Base-by-base conservation (phyloP, 2,797 vertebrate genomes). In the Hyperoplus lanceolatus region DNA sequence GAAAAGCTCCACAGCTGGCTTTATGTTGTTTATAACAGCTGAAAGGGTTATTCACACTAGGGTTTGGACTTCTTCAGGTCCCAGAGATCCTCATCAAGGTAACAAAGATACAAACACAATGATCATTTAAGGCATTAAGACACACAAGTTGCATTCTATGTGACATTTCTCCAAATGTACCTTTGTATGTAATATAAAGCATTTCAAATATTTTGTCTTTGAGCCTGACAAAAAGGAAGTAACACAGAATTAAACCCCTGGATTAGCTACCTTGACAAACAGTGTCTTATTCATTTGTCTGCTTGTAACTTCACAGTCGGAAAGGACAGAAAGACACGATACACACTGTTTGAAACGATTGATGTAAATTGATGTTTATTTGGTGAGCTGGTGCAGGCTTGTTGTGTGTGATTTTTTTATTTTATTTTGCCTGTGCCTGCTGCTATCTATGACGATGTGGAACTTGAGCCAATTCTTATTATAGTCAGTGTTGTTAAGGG, bases 41-140 rank as follows among this genome's bases (percentile, higher is more conserved):
- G 59, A 73, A 50, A 18, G 42, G 62, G 69, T 57, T 51, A 49
- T 73, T 80, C 49, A 80, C 43, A 62, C 60, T 16, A 58, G 3
- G 1, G 16, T 63, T 57, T 56, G 41, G 55, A 75, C 29, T 56
- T 53, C 29, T 29, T 29, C 29, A 29, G 29, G 29, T 29, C 29
- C 29, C 29, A 29, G 29, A 29, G 29, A 29, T 29, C 29, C 29
- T 29, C 29, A 29, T 29, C n/a, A n/a, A n/a, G n/a, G n/a, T 29
- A 29, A 29, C 29, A 29, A 29, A 29, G 29, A 29, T 29, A 29
- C 29, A 29, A 29, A 29, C 29, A 29, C 29, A 46, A 46, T 46
- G 45, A 11, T 12, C 1, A 13, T 46, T 14, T 46, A 12, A 46
- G 45, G 45, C 45, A 46, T 13, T 46, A 10, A 46, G 45, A 46